These are phyloP conservation scores for Lota lota DNA, from an alignment of 2,113 vertebrate genomes.

Conservation along the genomic window DNA sequence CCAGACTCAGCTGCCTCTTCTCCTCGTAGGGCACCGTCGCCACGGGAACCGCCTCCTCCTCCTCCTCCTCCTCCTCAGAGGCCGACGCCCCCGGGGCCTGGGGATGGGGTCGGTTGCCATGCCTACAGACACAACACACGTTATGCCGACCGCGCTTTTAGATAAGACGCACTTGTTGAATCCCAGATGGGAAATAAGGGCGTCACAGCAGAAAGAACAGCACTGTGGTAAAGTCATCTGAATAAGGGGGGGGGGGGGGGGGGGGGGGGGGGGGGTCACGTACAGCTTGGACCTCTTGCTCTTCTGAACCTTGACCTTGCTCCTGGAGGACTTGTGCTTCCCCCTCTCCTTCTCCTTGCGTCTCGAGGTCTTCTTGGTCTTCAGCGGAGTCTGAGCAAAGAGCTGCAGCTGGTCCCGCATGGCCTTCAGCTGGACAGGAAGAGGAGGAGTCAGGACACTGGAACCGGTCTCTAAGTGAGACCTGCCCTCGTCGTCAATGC, in stretches of 20 bases:
- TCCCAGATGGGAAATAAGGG: too few relatives aligned
- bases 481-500: too few relatives aligned
- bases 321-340: constrained; percentile 48
- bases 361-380: constrained; percentile 75
- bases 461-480: constrained; percentile 9
- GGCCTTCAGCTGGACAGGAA: constrained; percentile 74
- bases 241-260: too few relatives aligned
- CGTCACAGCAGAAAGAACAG: too few relatives aligned
- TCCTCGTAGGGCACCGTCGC: constrained; percentile 84
- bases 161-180: background rate
- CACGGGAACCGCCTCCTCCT: constrained; percentile 66
- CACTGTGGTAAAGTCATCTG: background rate
- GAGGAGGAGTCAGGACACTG: background rate
- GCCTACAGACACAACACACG: constrained; percentile 55
- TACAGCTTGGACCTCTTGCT: constrained; percentile 71
- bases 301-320: constrained; percentile 54
- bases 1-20: constrained; percentile 81
- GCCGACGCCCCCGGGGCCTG: constrained; percentile 36
- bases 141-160: background rate
- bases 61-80: constrained; percentile 63
- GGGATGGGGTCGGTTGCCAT: constrained; percentile 58
- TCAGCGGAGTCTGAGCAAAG: constrained; percentile 74
- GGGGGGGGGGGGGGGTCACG: constrained; percentile 35
- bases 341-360: constrained; percentile 51
- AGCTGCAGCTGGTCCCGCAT: constrained; percentile 79